phyloP scores from a whole-genome alignment of 2,113 vertebrate species.

The Malaclemys terrapin region DNA sequence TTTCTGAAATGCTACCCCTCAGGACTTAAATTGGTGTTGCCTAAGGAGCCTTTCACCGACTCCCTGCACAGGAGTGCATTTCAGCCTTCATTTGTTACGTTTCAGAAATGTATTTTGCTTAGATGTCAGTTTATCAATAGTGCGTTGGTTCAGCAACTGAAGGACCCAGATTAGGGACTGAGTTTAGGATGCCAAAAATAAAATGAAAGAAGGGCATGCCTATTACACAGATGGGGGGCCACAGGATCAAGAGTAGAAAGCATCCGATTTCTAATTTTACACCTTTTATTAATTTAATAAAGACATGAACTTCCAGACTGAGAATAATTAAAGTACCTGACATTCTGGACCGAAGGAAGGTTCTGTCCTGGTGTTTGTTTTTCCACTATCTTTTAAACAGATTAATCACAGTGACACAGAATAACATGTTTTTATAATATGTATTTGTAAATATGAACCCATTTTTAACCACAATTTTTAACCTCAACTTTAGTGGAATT shows the following conservation, averaged over 20 bases:
- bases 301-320: neutral
- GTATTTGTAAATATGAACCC: neutral
- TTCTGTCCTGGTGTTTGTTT: neutral
- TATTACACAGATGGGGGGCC: neutral
- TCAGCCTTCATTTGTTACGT: neutral
- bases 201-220: neutral
- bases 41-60: neutral
- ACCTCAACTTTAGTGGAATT: neutral
- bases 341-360: neutral
- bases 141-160: neutral
- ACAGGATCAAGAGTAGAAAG: neutral
- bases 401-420: rapidly evolving
- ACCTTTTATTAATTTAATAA: neutral
- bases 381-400: neutral
- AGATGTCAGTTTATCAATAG: neutral
- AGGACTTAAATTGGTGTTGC: neutral
- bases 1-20: neutral
- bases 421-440: neutral
- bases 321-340: neutral
- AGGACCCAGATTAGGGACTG: neutral
- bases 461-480: neutral
- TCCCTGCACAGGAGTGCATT: neutral
- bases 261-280: neutral
- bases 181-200: neutral
- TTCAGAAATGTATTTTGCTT: neutral